These are phyloP conservation scores for Brachyistius frenatus DNA, from an alignment of 2,113 vertebrate genomes.

Conservation along the genomic window DNA sequence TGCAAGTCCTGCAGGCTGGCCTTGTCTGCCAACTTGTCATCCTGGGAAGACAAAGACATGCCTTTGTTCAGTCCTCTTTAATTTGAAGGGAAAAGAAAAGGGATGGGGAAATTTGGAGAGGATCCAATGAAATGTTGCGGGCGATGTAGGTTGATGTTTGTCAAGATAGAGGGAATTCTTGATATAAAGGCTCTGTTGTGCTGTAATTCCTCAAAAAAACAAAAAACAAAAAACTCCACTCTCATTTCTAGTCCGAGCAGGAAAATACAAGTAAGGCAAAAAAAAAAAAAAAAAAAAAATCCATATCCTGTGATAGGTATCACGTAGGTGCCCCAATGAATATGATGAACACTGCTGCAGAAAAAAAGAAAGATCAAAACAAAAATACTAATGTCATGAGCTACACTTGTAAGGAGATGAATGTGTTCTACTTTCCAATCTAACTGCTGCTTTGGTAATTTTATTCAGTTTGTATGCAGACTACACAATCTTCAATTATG, in stretches of 20 bases:
- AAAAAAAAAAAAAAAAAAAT: not conserved
- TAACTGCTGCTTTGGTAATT: not conserved
- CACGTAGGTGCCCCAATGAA: constrained; percentile 38
- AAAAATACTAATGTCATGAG: constrained; percentile 12
- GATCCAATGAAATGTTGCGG: constrained; percentile 55
- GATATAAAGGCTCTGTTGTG: constrained; percentile 55
- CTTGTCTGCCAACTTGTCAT: constrained; percentile 71
- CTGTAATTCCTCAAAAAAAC: constrained; percentile 39
- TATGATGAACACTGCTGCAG: constrained; percentile 34
- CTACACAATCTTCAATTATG: not conserved
- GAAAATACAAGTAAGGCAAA: constrained; percentile 41
- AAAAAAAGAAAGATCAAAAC: constrained; percentile 10
- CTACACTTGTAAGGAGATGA: constrained; percentile 22
- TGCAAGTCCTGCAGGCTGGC: constrained; percentile 46
- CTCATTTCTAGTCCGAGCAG: constrained; percentile 10
- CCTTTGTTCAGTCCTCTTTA: constrained; percentile 71
- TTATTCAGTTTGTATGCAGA: constrained; percentile 19
- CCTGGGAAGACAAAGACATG: constrained; percentile 62
- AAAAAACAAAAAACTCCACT: not conserved
- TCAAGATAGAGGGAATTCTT: constrained; percentile 63
- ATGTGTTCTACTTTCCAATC: constrained; percentile 22
- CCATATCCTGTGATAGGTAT: constrained; percentile 31
- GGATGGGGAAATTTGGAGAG: constrained; percentile 46
- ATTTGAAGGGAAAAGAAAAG: constrained; percentile 55
- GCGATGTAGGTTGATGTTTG: constrained; percentile 71